Evolutionary conservation across 2,888 invertebrate species (phyloP), one percentile per base, ranked within the genome.

Genomic region (Steromphala cineraria): DNA sequence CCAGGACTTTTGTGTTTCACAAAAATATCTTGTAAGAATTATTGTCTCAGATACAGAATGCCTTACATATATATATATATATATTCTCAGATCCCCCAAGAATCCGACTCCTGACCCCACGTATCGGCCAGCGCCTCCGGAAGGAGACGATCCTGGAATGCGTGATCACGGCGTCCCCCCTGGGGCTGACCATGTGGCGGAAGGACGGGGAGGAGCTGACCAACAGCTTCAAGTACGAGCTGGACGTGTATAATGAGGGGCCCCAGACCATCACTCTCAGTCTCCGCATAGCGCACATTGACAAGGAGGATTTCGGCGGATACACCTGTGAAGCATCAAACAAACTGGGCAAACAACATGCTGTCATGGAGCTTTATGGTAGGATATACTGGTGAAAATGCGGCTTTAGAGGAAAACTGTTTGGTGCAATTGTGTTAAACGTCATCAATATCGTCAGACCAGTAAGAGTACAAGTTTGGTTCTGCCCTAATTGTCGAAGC

Each of bases 121-220:
- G 91, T 21, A 87, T 92, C 36, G 89, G 91, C 19, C 92, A 92
- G 82, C 79, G 80, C 17, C 67, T 86, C 67, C 89, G 91, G n/a
- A 90, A 89, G 75, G 90, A 90, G 53, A 92, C 92, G 8, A 90
- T 91, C 28, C 83, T 92, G 67, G 91, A 91, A 78, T 92, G 92
- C 78, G 83, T 86, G 75, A 90, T 90, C 62, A 87, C 89, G 36
- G 89, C 90, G 77, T 86, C 87, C 67, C 90, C 91, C 5, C 87
- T 88, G 1, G 87, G 87, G 0, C 84, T 85, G 67, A 90, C 88
- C 77, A 83, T 84, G 77, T 92, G 92, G 92, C 83, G 84, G 79
- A 88, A 87, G 82, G 84, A 87, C 40, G 87, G 88, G 0, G 74
- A 81, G 4, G 82, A 83, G 74, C 85, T 91, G 28, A 83, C 83